Evolutionary conservation across 2,113 vertebrate genomes (phyloP).

Genomic region (Xyrauchen texanus): DNA sequence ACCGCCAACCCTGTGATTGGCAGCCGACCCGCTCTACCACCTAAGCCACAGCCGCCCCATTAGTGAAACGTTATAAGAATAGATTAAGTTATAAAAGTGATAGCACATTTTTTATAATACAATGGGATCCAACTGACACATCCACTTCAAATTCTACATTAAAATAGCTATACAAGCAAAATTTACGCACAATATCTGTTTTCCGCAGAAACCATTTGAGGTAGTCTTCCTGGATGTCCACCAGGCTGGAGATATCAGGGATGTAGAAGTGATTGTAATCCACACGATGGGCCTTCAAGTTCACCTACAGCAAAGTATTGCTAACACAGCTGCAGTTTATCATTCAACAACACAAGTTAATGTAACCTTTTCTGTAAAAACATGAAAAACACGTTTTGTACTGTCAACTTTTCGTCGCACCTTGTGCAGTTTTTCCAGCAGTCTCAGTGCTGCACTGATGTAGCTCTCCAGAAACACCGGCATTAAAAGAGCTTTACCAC

Average conservation of each 20-base stretch:
- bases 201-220: slow-evolving; percentile 97
- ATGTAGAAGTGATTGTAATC: slow-evolving; percentile 94
- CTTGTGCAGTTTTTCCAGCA: slow-evolving; percentile 95
- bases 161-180: not conserved
- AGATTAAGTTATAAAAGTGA: too few relatives aligned
- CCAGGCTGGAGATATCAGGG: slow-evolving; percentile 89
- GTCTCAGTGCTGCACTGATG: slow-evolving; percentile 84
- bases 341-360: not conserved
- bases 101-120: too few relatives aligned
- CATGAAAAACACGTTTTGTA: not conserved
- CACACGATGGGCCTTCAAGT: slow-evolving; percentile 88
- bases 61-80: too few relatives aligned
- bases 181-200: slow-evolving; percentile 86
- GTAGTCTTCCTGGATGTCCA: slow-evolving; percentile 98
- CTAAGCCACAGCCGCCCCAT: too few relatives aligned
- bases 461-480: slow-evolving; percentile 90
- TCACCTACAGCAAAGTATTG: slow-evolving; percentile 77
- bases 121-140: too few relatives aligned
- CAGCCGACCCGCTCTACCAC: too few relatives aligned
- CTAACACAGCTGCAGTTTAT: too few relatives aligned
- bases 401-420: slow-evolving; percentile 60
- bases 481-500: slow-evolving; percentile 86
- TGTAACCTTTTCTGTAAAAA: not conserved
- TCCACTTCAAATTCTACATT: too few relatives aligned
- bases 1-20: too few relatives aligned